Percentiles rank a stretch among this genome's conserved stretches.
phyloP scores from a whole-genome alignment of 2,113 vertebrate species.

The Holacanthus passer region DNA sequence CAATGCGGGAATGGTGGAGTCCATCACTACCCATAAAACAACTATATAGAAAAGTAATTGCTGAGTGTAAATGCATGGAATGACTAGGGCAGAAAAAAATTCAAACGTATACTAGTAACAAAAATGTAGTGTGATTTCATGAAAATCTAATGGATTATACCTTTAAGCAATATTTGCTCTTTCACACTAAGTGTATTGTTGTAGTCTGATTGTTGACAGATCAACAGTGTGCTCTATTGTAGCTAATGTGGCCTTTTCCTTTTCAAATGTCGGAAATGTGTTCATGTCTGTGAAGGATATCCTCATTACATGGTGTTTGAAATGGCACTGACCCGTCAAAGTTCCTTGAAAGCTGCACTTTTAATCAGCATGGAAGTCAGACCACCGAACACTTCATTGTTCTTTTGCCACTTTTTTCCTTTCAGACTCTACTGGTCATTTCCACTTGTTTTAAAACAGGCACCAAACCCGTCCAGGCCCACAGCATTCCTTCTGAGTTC shows the following conservation, averaged over 20 bases:
- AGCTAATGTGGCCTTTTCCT: slow-evolving; percentile 22
- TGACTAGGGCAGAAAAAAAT: not conserved
- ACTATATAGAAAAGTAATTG: too few relatives aligned
- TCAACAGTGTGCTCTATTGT: not conserved
- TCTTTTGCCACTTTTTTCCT: slow-evolving; percentile 20
- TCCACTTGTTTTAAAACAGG: slow-evolving; percentile 1
- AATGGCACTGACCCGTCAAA: slow-evolving; percentile 27
- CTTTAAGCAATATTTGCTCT: not conserved
- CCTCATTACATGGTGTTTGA: slow-evolving; percentile 35
- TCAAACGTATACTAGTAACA: too few relatives aligned
- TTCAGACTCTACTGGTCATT: not conserved
- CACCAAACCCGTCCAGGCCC: not conserved
- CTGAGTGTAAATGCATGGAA: not conserved
- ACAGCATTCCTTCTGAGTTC: not conserved
- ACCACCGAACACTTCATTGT: slow-evolving; percentile 34
- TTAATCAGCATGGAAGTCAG: slow-evolving; percentile 41
- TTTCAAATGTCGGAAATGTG: slow-evolving; percentile 20
- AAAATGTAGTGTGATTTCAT: not conserved
- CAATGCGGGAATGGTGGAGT: not conserved
- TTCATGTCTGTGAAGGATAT: slow-evolving; percentile 55
- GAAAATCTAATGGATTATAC: not conserved
- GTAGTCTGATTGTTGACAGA: slow-evolving; percentile 3
- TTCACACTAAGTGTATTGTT: not conserved
- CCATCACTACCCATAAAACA: not conserved
- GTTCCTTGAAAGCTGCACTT: slow-evolving; percentile 54